Base-by-base conservation (phyloP, 1,140 invertebrate species). In the Pogonomyrmex barbatus region DNA sequence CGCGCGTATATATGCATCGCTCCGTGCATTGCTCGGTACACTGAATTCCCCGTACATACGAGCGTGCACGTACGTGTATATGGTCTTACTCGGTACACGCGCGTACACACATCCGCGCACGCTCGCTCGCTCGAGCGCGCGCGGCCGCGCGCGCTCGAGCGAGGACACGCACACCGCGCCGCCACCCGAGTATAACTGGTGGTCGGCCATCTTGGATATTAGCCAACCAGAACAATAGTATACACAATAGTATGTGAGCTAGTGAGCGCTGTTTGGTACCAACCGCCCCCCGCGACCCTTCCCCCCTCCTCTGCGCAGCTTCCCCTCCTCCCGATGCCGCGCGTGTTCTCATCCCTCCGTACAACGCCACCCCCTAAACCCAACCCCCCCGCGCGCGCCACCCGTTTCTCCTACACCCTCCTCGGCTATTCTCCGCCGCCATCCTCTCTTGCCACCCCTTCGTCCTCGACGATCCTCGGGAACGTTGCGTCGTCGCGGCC, bases 201-300 rank as follows among this genome's bases (percentile, higher is more conserved):
- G 79, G 91, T 89, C 92, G 89, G 94, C 94, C 94, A 95, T 94
- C 90, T 94, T 95, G 94, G 92, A 94, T 95, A 95, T 94, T 94
- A 95, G 94, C 93, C 93, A 94, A 94, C 90, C 94, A 93, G 94
- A 94, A 95, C 94, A 95, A 95, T 95, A 94, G 92, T 94, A 93
- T 93, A 94, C 92, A 94, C 92, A 94, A 95, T 93, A 92, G 93
- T 94, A 92, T 89, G 93, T 90, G 93, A 94, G 92, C 91, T 92
- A 89, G 88, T 88, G 88, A 90, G 90, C 91, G 91, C 91, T 92
- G 92, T 94, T 94, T 93, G 92, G 93, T 92, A 92, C 91, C 92
- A 92, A 86, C 87, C 83, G 54, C 70, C 78, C 58, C 85, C 71
- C 62, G 89, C 82, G 52, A 70, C 33, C 62, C 39, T 54, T 63